Base-by-base conservation (phyloP, 2,113 vertebrate species). In the Ammospiza nelsoni region DNA sequence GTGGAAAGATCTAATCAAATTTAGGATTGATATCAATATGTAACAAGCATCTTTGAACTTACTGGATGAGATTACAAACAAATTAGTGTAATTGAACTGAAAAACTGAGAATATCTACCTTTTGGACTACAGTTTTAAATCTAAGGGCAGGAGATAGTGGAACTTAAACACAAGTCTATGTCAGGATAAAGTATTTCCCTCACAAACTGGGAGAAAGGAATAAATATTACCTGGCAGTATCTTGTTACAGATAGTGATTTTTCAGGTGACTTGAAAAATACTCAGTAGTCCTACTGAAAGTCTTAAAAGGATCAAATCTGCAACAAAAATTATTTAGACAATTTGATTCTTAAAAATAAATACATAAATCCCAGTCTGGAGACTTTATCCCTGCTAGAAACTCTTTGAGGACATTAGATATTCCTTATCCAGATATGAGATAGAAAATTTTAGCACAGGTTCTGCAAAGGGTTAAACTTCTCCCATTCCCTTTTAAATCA, bases 401-500 rank as follows among this genome's bases (percentile, higher is more conserved):
- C 49, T 39, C 39, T 69, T 68, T 63, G 65, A 78, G 28, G 20
- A 28, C 9, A 15, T 39, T 23, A n/a, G 41, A 37, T 46, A 48
- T 21, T 31, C 17, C 24, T 89, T 62, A 49, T 37, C 35, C 17
- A 13, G 12, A 63, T 46, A 19, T 19, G 58, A 69, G 54, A 28
- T 0, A 35, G 51, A 69, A 85, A 74, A 85, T 15, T 86, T 62
- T 55, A 48, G 33, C 2, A 2, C 23, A 41, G 33, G 8, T 86
- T 73, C 79, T 57, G 29, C 0, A 2, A 91, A 80, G 82, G 31
- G 87, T 95, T 95, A 91, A 96, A 83, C 22, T 92, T 92, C 57
- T 74, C 19, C 31, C 4, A 1, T 12, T 77, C 49, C 27, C 15
- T 90, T 91, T 91, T 61, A 86, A 96, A 79, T 90, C 59, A 61